phyloP scores from a whole-genome alignment of 2,888 invertebrate genomes.

The Tricholauxania praeusta region DNA sequence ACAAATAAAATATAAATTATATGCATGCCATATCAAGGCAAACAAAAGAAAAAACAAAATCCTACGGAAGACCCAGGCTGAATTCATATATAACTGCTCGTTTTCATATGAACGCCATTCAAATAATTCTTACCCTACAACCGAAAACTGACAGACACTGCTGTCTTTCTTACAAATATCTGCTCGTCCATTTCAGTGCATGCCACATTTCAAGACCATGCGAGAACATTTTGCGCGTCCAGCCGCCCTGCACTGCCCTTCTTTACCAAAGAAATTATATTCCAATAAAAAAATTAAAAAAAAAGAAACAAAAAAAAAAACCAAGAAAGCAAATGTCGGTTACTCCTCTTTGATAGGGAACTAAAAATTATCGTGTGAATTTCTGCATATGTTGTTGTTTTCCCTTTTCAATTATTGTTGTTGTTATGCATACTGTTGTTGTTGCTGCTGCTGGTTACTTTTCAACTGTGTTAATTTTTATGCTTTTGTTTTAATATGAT shows the following conservation, averaged over 20 bases:
- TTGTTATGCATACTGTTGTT: neutral
- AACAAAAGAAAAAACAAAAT: neutral
- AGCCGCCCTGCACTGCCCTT: neutral
- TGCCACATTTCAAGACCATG: conserved; percentile 20
- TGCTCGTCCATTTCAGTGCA: conserved; percentile 12
- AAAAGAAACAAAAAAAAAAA: too few relatives aligned
- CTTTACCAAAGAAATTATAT: too few relatives aligned
- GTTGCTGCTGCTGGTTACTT: neutral
- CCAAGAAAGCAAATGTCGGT: conserved; percentile 30
- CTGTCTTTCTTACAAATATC: conserved; percentile 31
- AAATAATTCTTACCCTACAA: neutral
- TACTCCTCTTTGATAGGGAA: conserved; percentile 33
- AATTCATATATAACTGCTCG: neutral
- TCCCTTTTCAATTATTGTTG: neutral
- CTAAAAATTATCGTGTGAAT: conserved; percentile 41
- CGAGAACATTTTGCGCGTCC: conserved; percentile 7
- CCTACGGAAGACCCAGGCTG: neutral
- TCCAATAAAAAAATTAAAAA: too few relatives aligned
- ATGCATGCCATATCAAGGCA: conserved; percentile 20
- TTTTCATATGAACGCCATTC: conserved; percentile 3
- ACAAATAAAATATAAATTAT: conserved; percentile 34
- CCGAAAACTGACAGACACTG: conserved; percentile 8
- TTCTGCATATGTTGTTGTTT: conserved; percentile 38
- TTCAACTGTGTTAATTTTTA: conserved; percentile 15
- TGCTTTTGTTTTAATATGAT: conserved; percentile 10